Evolutionary conservation across 2,797 vertebrate genomes (phyloP).

Genomic region (Synanceia verrucosa): DNA sequence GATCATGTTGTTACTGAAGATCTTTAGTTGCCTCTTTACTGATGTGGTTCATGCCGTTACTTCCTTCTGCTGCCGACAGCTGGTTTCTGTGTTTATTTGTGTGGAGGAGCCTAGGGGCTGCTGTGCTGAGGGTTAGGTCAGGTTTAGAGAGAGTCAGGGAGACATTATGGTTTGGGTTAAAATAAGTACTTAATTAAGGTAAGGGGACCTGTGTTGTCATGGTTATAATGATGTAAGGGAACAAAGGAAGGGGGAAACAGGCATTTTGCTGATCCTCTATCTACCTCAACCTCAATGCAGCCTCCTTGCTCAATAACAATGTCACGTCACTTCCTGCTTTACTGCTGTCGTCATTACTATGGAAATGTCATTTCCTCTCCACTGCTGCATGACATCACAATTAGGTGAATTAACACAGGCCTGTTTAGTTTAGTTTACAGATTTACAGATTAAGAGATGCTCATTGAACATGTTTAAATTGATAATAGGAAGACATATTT

Average conservation of each 20-base stretch:
- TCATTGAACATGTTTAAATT: neutral
- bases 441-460: neutral
- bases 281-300: neutral
- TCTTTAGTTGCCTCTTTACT: neutral
- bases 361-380: neutral
- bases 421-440: neutral
- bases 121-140: neutral
- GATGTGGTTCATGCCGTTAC: neutral
- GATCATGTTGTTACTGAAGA: neutral
- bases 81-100: neutral
- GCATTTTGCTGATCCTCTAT: neutral
- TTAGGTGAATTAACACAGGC: neutral
- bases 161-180: neutral
- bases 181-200: neutral
- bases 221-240: neutral
- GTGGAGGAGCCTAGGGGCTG: neutral
- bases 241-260: neutral
- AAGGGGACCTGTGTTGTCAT: neutral
- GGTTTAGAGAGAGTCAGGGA: neutral
- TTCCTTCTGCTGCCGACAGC: neutral
- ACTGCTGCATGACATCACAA: neutral
- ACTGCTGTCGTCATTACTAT: neutral
- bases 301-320: neutral
- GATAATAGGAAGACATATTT: too few species aligned
- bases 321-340: slow-evolving; percentile 3